These are phyloP conservation scores for Pseudopipra pipra DNA, from an alignment of 2,113 vertebrate genomes.

Conservation along the genomic window DNA sequence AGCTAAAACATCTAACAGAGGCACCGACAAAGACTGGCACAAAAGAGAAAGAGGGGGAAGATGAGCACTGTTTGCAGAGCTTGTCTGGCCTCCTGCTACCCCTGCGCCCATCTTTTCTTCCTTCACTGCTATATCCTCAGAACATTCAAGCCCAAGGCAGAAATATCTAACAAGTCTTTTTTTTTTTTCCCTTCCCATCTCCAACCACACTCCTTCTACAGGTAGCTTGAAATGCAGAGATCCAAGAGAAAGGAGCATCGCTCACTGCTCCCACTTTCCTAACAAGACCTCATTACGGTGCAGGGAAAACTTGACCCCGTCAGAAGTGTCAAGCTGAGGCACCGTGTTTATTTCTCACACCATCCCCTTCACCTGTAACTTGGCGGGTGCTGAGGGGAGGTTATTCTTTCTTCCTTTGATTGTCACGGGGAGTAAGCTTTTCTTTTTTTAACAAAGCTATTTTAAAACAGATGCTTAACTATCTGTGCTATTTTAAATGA, in stretches of 20 bases:
- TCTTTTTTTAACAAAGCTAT: conserved; percentile 48
- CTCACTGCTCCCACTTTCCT: conserved; percentile 48
- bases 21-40: neutral
- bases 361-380: conserved; percentile 27
- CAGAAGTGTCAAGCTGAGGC: conserved; percentile 57
- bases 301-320: conserved; percentile 62
- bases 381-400: neutral
- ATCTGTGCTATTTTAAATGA: conserved; percentile 56
- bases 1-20: conserved; percentile 39
- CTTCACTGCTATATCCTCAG: neutral
- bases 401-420: conserved; percentile 52
- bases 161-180: conserved; percentile 21
- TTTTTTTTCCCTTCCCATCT: neutral
- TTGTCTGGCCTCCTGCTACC: conserved; percentile 19
- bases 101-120: conserved; percentile 24
- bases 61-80: neutral
- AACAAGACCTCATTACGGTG: conserved; percentile 69
- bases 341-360: conserved; percentile 44
- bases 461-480: conserved; percentile 57
- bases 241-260: conserved; percentile 60
- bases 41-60: neutral
- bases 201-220: neutral
- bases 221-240: conserved; percentile 58
- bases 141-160: conserved; percentile 31
- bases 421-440: conserved; percentile 12